These are phyloP conservation scores for Mionectes olivaceus DNA, from an alignment of 2,797 vertebrate genomes.

Conservation along the genomic window DNA sequence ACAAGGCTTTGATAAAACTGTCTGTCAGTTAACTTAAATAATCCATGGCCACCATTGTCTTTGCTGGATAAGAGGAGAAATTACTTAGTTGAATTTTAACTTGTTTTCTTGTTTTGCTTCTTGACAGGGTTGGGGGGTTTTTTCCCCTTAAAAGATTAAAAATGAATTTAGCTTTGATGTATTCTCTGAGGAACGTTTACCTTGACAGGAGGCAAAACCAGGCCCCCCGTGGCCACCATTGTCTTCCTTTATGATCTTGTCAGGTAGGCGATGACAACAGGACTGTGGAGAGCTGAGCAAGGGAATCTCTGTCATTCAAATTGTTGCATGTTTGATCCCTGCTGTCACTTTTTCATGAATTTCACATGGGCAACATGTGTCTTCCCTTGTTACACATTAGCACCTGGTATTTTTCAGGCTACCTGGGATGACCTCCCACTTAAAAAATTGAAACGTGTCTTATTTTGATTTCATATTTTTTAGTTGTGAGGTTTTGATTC, in stretches of 20 bases:
- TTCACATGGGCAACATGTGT: background rate
- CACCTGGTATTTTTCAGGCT: background rate
- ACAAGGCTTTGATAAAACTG: slow-evolving; percentile 69
- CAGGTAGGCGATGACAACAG: background rate
- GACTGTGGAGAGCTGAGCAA: background rate
- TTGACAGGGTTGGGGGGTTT: background rate
- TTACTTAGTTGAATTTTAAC: slow-evolving; percentile 10
- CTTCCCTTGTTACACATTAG: background rate
- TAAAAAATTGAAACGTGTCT: background rate
- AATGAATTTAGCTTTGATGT: background rate
- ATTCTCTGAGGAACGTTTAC: background rate
- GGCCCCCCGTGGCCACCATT: background rate
- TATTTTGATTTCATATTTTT: background rate
- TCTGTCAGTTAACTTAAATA: slow-evolving; percentile 65
- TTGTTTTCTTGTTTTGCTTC: slow-evolving; percentile 33
- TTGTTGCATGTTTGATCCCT: background rate
- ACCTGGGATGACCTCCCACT: background rate
- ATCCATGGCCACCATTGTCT: slow-evolving; percentile 12
- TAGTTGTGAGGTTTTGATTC: background rate
- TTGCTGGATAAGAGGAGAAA: slow-evolving; percentile 20
- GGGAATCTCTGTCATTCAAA: slow-evolving; percentile 30
- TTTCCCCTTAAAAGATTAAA: background rate
- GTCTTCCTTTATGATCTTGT: slow-evolving; percentile 13
- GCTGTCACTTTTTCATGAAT: slow-evolving; percentile 9
- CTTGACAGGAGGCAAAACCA: slow-evolving; percentile 14